A percentile compares a stretch with the other conserved stretches of the same genome.
phyloP scores from a whole-genome alignment of 1,140 invertebrate genomes.

The Dryas iulia region DNA sequence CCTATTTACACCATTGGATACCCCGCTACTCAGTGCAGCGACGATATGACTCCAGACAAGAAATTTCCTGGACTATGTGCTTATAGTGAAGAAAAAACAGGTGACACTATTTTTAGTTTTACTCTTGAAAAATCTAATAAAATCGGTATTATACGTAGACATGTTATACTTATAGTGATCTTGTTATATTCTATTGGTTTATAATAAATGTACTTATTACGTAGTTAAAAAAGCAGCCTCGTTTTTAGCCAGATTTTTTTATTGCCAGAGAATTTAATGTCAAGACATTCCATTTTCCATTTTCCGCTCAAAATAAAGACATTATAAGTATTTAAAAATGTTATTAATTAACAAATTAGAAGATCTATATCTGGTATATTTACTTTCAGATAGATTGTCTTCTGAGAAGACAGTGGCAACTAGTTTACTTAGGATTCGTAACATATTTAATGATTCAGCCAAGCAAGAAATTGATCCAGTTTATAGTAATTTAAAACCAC shows the following conservation, averaged over 20 bases:
- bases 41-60: slow-evolving; percentile 38
- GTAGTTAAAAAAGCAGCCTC: too few relatives aligned
- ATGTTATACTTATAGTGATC: too few relatives aligned
- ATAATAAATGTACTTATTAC: too few relatives aligned
- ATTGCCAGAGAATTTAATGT: too few relatives aligned
- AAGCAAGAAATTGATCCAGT: slow-evolving; percentile 53
- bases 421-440: slow-evolving; percentile 57
- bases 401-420: slow-evolving; percentile 30
- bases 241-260: too few relatives aligned
- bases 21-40: slow-evolving; percentile 54
- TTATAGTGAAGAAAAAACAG: background rate
- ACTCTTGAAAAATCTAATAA: too few relatives aligned
- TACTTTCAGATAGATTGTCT: slow-evolving; percentile 40
- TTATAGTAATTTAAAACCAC: slow-evolving; percentile 33
- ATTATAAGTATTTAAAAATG: too few relatives aligned
- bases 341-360: background rate
- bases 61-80: slow-evolving; percentile 48
- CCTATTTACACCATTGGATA: slow-evolving; percentile 59
- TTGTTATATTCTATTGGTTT: too few relatives aligned
- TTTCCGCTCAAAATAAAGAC: too few relatives aligned
- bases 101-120: background rate
- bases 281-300: too few relatives aligned
- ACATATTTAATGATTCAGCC: slow-evolving; percentile 53
- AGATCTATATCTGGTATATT: background rate
- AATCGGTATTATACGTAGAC: too few relatives aligned